Evolutionary conservation across 2,888 invertebrate genomes (phyloP), one percentile per base, ranked within the genome.

Genomic region (Pandemis corylana): DNA sequence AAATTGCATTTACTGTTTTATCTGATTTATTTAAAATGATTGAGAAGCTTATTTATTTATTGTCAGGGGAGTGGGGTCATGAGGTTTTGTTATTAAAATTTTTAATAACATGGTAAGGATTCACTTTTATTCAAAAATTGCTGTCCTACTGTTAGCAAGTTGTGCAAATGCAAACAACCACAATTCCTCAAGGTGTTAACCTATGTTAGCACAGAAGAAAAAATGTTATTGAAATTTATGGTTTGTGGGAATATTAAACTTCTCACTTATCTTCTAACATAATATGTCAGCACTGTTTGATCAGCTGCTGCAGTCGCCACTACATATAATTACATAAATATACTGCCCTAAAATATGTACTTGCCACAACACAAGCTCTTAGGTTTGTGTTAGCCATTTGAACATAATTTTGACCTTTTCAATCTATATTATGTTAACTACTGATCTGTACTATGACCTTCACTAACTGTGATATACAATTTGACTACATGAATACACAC

Each of bases 1-100:
- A 71, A 71, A 71, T 75, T 75, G 75, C 75, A 75, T 75, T 75
- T 75, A 75, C 20, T 71, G 28, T 66, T 75, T 65, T 67, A 46
- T 65, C 66, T 41, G 49, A 59, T 56, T n/a, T 67, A 41, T 62
- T 66, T 59, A 36, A 12, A 44, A 51, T 49, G 13, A 36, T 51
- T 28, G 64, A 62, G 41, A 15, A 10, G 64, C n/a, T 10, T 44
- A 44, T 64, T 36, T 20, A 64, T 64, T 42, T 42, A n/a, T 62
- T 41, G 62, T n/a, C n/a, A 7, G 15, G 44, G 7, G 56, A 46
- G 62, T 15, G 20, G 63, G 15, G 15, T 36, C 20, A 5, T 61
- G 44, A 41, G 62, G 53, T 63, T 56, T 63, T 42, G 7, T 56
- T 59, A 28, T 28, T 59, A 28, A 12, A 59, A 28, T 28, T 59